Percentiles rank a stretch among this genome's conserved stretches.
Conservation (phyloP, 2,797 vertebrate species). For the Bradypodion ventrale region DNA sequence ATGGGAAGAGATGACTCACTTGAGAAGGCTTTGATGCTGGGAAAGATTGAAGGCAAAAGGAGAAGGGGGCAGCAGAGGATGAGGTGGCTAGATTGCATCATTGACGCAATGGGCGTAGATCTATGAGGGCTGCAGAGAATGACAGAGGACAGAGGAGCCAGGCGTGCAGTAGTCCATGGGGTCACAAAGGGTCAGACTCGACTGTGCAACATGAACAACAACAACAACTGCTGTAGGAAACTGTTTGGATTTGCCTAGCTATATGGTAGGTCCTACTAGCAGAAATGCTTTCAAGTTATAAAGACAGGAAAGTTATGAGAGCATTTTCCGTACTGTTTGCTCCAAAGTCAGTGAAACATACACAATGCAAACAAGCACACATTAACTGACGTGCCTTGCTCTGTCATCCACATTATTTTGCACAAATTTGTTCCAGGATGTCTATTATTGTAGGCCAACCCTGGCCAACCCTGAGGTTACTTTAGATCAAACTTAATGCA, state of each 20-base stretch:
- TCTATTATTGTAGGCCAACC: conserved; percentile 8
- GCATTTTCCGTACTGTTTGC: neutral
- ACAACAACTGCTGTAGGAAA: neutral
- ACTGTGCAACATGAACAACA: too few relatives aligned
- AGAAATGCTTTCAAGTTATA: neutral
- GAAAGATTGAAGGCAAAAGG: too few relatives aligned
- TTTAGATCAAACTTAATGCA: neutral
- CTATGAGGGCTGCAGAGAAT: too few relatives aligned
- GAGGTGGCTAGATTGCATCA: too few relatives aligned
- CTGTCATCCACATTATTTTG: conserved; percentile 24
- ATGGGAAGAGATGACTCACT: too few relatives aligned
- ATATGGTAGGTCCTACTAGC: neutral
- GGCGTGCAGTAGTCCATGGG: too few relatives aligned
- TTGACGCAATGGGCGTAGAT: too few relatives aligned
- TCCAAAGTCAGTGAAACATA: conserved; percentile 11
- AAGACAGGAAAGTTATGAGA: conserved; percentile 15
- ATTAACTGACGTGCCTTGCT: neutral
- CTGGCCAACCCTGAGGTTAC: conserved; percentile 31
- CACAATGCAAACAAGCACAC: neutral
- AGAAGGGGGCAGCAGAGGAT: too few relatives aligned
- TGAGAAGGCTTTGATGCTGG: too few relatives aligned
- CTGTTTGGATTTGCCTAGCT: neutral
- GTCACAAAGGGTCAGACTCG: too few relatives aligned
- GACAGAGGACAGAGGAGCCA: too few relatives aligned
- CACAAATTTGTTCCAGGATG: neutral